Evolutionary conservation across 2,113 vertebrate genomes (phyloP), one percentile per base, ranked within the genome.

Genomic region (Rana temporaria): DNA sequence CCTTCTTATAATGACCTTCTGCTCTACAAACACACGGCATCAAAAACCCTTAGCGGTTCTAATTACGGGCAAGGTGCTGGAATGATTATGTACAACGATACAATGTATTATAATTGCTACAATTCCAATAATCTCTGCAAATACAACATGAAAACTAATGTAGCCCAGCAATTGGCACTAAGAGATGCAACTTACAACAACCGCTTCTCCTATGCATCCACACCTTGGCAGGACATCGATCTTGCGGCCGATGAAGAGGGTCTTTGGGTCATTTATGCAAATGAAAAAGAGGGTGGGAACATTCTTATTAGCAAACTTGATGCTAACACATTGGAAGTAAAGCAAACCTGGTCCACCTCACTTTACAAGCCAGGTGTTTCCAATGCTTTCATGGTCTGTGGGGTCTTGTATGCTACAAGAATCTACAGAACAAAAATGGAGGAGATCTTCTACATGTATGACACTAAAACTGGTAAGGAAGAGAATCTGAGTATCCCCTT

Each of bases 181-280:
- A 92, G 92, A 9, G 1, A 19, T 16, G 96, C 96, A 53, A 94
- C 71, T 85, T 89, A 78, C 66, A 92, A 93, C 38, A 97, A 97
- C 85, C 97, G 95, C 4, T 99, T 98, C 55, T 96, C 96, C 0
- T 97, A 97, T 56, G 95, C 96, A 73, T 90, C 90, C 11, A 94
- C 96, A 0, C 72, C 65, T 1, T 99, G 96, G 93, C 90, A 97
- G 55, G 95, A 95, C 84, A 95, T 98, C 1, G 96, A 97, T 88
- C 91, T 98, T 9, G 94, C 96, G 0, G 93, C 95, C 81, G 98
- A 99, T 84, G 97, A 99, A 89, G 94, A 90, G 18, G 97, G 96
- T 1, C 90, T 99, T 83, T 99, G 97, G 98, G 97, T 96, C 77
- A 95, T 98, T 90, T 99, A 98, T 82, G 93, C 97, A 52, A 98